A percentile compares a stretch with the other conserved stretches of the same genome.
Conservation (phyloP, 1,140 invertebrate species). For the Sarcophaga peregrina region DNA sequence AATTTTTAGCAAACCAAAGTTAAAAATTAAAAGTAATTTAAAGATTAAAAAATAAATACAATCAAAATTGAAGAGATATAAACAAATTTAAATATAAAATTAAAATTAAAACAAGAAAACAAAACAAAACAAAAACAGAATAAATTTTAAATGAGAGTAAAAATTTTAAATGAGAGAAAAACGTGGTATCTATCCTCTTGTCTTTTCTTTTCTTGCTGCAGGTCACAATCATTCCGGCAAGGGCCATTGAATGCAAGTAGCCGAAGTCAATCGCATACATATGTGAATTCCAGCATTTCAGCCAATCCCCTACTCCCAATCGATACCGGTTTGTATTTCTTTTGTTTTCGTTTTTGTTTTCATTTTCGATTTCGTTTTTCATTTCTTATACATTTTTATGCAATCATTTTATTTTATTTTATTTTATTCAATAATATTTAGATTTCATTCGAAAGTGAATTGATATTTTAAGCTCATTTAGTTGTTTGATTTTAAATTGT, state of each 20-base stretch:
- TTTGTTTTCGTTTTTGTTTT: conserved; percentile 45
- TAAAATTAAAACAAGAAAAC: conserved; percentile 30
- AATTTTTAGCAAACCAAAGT: conserved; percentile 18
- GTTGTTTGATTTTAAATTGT: neutral
- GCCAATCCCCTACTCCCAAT: conserved; percentile 86
- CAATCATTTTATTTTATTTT: neutral
- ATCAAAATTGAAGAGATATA: conserved; percentile 45
- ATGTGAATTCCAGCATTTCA: conserved; percentile 80
- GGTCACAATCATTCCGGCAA: conserved; percentile 86
- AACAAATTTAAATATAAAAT: conserved; percentile 30
- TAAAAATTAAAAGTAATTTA: conserved; percentile 2
- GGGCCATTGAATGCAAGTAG: conserved; percentile 70
- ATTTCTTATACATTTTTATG: conserved; percentile 50
- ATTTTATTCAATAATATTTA: too few relatives aligned
- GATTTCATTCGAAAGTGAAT: too few relatives aligned
- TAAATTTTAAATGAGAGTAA: conserved; percentile 44
- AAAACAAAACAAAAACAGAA: neutral
- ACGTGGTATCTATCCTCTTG: conserved; percentile 70
- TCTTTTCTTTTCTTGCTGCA: conserved; percentile 78
- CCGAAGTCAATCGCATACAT: conserved; percentile 67
- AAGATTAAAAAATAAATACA: neutral
- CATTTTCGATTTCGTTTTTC: neutral
- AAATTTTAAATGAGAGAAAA: conserved; percentile 64
- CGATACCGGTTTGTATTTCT: conserved; percentile 73
- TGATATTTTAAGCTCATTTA: neutral